A percentile compares a stretch with the other conserved stretches of the same genome.
These are phyloP conservation scores for Bolinopsis microptera DNA, from an alignment of 37 sponge, comb jelly and placozoan species.

Conservation along the genomic window DNA sequence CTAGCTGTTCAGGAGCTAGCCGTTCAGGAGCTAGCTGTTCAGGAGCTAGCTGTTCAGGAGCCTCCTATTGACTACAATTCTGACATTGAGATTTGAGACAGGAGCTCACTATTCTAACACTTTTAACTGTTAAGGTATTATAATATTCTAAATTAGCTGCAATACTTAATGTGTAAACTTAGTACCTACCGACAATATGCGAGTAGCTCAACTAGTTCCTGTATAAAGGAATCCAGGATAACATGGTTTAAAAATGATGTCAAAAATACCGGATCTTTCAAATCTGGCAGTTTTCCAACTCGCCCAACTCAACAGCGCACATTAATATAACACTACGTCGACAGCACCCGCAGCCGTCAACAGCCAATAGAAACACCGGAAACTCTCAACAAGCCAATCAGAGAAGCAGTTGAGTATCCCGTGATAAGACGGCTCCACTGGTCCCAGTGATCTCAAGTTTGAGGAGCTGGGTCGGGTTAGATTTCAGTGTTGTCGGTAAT, in stretches of 20 bases:
- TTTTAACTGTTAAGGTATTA: too few relatives aligned
- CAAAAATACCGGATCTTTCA: not conserved
- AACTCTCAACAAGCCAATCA: not conserved
- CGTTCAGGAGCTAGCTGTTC: too few relatives aligned
- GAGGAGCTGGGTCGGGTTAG: not conserved
- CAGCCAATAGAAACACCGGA: not conserved
- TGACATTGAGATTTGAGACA: too few relatives aligned
- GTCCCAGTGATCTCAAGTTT: not conserved
- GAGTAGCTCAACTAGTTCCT: too few relatives aligned
- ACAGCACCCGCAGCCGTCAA: not conserved
- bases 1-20: too few relatives aligned
- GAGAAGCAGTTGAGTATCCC: not conserved
- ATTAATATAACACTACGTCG: not conserved
- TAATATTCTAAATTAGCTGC: too few relatives aligned
- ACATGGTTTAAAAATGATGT: not conserved
- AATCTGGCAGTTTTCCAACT: not conserved
- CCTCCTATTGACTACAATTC: too few relatives aligned
- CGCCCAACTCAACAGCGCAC: not conserved
- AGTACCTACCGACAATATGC: too few relatives aligned
- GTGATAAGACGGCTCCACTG: not conserved
- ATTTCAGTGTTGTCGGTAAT: not conserved
- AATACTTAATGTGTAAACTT: too few relatives aligned
- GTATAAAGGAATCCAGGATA: not conserved
- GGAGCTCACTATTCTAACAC: too few relatives aligned
- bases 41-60: too few relatives aligned